These are phyloP conservation scores for Emys orbicularis DNA, from an alignment of 2,797 vertebrate species.

Conservation along the genomic window DNA sequence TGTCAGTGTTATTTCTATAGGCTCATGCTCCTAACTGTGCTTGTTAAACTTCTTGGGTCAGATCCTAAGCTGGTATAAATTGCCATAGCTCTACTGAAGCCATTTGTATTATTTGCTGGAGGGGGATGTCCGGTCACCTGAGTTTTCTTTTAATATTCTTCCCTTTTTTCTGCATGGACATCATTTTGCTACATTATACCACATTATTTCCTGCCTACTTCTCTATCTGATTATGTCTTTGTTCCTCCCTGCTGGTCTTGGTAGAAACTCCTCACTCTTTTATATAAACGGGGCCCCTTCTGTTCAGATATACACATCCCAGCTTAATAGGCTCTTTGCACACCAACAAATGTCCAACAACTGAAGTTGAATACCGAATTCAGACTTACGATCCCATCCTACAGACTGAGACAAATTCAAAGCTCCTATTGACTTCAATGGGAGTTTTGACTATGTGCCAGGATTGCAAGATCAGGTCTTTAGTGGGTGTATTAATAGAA, in stretches of 20 bases:
- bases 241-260: neutral
- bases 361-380: neutral
- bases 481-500: neutral
- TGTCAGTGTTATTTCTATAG: neutral
- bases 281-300: neutral
- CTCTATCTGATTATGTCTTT: neutral
- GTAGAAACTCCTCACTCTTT: neutral
- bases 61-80: neutral
- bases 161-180: neutral
- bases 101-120: neutral
- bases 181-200: neutral
- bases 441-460: neutral
- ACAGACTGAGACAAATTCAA: neutral
- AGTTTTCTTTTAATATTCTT: neutral
- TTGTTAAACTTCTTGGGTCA: neutral
- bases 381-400: neutral
- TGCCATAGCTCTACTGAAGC: neutral
- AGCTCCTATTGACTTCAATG: neutral
- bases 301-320: neutral
- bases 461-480: neutral
- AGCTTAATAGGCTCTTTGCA: neutral
- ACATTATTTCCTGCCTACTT: conserved; percentile 4
- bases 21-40: neutral
- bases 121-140: neutral
- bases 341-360: neutral